Percentiles rank a stretch among this genome's conserved stretches.
Evolutionary conservation across 1,140 invertebrate genomes (phyloP).

Genomic region (Dinothrombium tinctorium): DNA sequence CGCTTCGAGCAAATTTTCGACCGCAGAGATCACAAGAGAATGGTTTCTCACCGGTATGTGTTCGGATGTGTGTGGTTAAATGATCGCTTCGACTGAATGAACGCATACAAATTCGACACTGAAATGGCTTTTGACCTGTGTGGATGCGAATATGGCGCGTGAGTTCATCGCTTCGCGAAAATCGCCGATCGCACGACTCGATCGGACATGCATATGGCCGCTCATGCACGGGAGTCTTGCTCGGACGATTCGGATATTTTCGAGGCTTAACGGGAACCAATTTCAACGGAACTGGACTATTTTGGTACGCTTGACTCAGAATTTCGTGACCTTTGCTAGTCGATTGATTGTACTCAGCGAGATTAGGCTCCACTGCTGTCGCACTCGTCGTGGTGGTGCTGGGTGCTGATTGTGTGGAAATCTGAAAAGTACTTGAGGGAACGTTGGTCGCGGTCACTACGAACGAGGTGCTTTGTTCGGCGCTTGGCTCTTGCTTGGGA

Average conservation of each 20-base stretch:
- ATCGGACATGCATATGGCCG: constrained; percentile 93
- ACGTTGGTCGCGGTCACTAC: neutral
- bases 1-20: constrained; percentile 87
- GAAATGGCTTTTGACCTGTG: constrained; percentile 96
- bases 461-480: neutral
- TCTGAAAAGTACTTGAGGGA: neutral
- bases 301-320: constrained; percentile 39
- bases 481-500: constrained; percentile 16
- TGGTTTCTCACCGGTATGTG: constrained; percentile 91
- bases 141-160: constrained; percentile 96
- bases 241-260: constrained; percentile 85
- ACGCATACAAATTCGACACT: constrained; percentile 93
- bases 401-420: constrained; percentile 7
- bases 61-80: constrained; percentile 84
- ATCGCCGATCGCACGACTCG: constrained; percentile 82
- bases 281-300: constrained; percentile 42
- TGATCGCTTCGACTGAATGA: constrained; percentile 91
- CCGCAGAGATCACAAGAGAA: constrained; percentile 96
- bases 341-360: constrained; percentile 76
- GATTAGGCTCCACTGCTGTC: constrained; percentile 28
- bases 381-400: neutral
- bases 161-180: constrained; percentile 90
- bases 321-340: constrained; percentile 88
- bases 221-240: constrained; percentile 92
- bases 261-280: constrained; percentile 75